Evolutionary conservation across 2,888 invertebrate genomes (phyloP).

Genomic region (Syrphus vitripennis): DNA sequence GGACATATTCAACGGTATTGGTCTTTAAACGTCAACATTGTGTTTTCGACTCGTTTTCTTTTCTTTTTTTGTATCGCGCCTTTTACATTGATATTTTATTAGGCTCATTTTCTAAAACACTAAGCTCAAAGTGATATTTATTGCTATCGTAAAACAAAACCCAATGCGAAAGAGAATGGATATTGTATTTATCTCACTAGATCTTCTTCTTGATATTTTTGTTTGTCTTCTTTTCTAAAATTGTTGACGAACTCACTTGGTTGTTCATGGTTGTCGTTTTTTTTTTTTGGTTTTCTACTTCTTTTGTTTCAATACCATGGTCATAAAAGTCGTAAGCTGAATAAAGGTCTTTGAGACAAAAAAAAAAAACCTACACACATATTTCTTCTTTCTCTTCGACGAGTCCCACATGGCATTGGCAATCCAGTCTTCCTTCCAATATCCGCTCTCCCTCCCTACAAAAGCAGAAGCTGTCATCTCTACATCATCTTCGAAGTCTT

Average conservation of each 20-base stretch:
- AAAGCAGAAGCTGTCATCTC: slow-evolving; percentile 42
- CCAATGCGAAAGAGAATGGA: slow-evolving; percentile 39
- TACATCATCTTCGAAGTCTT: slow-evolving; percentile 50
- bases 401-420: slow-evolving; percentile 1
- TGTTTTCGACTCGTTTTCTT: too few species aligned
- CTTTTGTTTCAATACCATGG: slow-evolving; percentile 5
- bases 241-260: neutral
- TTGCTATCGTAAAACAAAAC: slow-evolving; percentile 54
- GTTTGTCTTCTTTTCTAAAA: neutral
- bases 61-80: too few species aligned
- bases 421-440: too few species aligned
- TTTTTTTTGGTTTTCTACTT: slow-evolving; percentile 15
- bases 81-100: too few species aligned
- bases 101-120: slow-evolving; percentile 61
- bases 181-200: neutral
- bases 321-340: slow-evolving; percentile 46
- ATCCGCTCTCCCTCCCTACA: too few species aligned
- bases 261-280: neutral
- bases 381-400: neutral
- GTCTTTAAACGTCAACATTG: too few species aligned
- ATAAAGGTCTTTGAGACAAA: neutral
- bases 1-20: too few species aligned
- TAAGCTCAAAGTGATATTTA: slow-evolving; percentile 58
- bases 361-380: neutral
- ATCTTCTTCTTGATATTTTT: neutral